phyloP scores from a whole-genome alignment of 64 coral and sea anemone genomes.

The Pocillopora verrucosa region DNA sequence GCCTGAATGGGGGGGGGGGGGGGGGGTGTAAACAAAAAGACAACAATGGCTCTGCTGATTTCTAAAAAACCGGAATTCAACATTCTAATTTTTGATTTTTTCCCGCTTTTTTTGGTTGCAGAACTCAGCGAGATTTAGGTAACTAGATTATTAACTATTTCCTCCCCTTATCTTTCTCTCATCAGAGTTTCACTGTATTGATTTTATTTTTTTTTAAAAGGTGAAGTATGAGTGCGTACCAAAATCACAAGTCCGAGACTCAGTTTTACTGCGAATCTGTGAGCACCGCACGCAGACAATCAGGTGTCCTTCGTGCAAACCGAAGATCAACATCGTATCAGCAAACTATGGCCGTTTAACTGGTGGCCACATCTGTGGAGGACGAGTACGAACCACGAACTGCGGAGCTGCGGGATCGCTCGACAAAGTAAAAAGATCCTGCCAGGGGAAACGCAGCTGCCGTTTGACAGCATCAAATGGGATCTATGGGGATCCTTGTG shows the following conservation, averaged over 20 bases:
- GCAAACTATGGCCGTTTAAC: constrained; percentile 17
- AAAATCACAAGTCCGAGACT: neutral
- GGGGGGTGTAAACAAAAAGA: too few species aligned
- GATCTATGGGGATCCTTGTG: neutral
- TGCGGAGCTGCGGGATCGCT: neutral
- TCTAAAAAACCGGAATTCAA: too few species aligned
- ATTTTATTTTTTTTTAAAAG: neutral
- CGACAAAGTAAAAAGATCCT: neutral
- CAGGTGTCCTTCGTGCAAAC: neutral
- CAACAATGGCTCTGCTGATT: too few species aligned
- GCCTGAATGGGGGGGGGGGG: too few species aligned
- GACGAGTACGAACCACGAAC: neutral
- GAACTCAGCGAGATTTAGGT: too few species aligned
- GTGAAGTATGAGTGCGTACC: neutral
- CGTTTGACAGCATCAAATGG: neutral
- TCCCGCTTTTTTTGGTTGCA: too few species aligned
- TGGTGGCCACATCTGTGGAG: neutral
- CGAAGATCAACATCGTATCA: neutral
- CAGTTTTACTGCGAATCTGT: neutral
- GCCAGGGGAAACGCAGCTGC: neutral
- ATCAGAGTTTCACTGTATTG: neutral
- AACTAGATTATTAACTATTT: too few species aligned
- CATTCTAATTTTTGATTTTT: too few species aligned
- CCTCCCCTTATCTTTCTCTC: too few species aligned
- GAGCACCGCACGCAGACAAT: neutral